Evolutionary conservation across 2,113 vertebrate species (phyloP), one percentile per base, ranked within the genome.

Genomic region (Mormoops blainvillei): DNA sequence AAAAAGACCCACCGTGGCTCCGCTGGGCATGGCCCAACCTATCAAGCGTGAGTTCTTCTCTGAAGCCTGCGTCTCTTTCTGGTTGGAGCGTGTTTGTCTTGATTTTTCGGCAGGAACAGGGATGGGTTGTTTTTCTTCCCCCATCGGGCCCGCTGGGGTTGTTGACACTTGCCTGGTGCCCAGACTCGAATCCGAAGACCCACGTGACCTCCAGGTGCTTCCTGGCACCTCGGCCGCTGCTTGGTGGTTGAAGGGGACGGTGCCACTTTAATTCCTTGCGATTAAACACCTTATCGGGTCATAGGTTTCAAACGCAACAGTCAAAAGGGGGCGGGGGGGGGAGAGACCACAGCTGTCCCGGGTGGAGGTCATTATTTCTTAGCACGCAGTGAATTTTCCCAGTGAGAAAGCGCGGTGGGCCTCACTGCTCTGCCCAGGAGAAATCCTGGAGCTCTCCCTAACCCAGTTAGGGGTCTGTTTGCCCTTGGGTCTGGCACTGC

Each of bases 391-490:
- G 45, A 20, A 93, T 38, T 61, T 73, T 76, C 95, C 4, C 0
- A 28, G 85, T 81, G 94, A 96, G 93, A 94, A 65, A 91, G 91
- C n/a, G 36, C 73, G 87, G 28, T 76, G 95, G 81, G 67, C 96
- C 78, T 63, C 12, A 3, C 7, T 87, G n/a, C 95, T 96, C 91
- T 98, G 95, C 41, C 61, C 28, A 70, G 19, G 78, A 87, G 70
- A 95, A 90, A 88, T 92, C 97, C 97, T 77, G 93, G 97, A 78
- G 65, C 95, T 98, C 96, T 74, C 97, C 76, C 87, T 96, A 97
- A 96, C 89, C 95, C 97, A 96, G 97, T 98, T 97, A 96, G 96
- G 58, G 93, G 93, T 78, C 96, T 96, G 48, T 81, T 98, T 95
- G 86, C 96, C 97, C 97, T 77, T 52, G 94, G 92, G 91, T 94